Base-by-base conservation (phyloP, 2,113 vertebrate species). In the Mola mola region DNA sequence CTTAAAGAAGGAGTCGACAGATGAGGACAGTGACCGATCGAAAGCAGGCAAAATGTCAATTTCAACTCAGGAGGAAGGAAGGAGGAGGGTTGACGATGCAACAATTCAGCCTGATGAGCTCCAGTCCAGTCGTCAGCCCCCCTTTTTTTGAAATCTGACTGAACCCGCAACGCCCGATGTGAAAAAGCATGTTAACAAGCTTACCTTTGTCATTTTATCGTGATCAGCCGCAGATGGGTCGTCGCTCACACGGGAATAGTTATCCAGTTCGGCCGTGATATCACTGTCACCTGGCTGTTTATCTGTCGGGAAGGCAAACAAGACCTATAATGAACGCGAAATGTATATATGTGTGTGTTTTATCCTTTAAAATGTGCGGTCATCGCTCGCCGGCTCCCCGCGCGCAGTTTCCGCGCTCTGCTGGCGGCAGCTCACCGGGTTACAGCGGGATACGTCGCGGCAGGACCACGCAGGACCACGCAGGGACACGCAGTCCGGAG, bases 401-500 rank as follows among this genome's bases (percentile, higher is more conserved):
- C 65, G 52, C 60, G n/a, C n/a, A n/a, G n/a, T 58, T 41, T 59
- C 21, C 64, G 71, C 65, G 52, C 60, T 67, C 46, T 47, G 59
- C 64, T 49, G 64, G 41, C 29, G 37, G 62, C 64, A 38, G 83
- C 59, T 87, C 74, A 72, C 83, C 78, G 78, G 67, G 34, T 50
- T 33, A 51, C 81, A 29, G 56, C 15, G 43, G 78, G 68, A 67
- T 79, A 85, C 84, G 81, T 84, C 72, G 70, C 74, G 66, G 75
- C 67, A 34, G 67, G 64, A n/a, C n/a, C n/a, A n/a, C n/a, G n/a
- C n/a, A n/a, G n/a, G n/a, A n/a, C n/a, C n/a, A n/a, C n/a, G n/a
- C n/a, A n/a, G 7, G 75, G 72, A 82, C 66, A 85, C 83, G 86
- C 86, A 82, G 88, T 82, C 79, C 28, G 71, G 82, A 86, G 72